phyloP scores from a whole-genome alignment of 2,888 invertebrate genomes.

The Epirrhoe tristata region DNA sequence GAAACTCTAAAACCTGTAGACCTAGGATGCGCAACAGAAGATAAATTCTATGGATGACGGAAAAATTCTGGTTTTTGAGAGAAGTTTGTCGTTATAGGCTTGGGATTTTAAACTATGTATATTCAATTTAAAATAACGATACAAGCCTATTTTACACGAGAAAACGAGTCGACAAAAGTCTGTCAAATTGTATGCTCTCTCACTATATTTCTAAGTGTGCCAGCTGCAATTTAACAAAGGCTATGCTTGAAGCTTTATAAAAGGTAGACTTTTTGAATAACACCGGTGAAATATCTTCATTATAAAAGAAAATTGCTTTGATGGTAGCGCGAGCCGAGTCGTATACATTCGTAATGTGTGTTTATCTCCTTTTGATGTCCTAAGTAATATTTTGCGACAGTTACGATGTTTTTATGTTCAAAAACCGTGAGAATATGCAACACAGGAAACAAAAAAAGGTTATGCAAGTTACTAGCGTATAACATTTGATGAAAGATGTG shows the following conservation, averaged over 20 bases:
- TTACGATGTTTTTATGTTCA: constrained; percentile 19
- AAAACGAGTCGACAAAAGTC: no score
- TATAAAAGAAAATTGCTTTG: constrained; percentile 55
- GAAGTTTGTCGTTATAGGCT: no score
- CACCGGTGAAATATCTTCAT: constrained; percentile 53
- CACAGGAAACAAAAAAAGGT: background rate
- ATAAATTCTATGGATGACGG: no score
- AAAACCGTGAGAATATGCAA: background rate
- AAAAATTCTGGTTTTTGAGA: no score
- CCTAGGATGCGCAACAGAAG: no score
- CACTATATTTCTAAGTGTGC: constrained; percentile 10
- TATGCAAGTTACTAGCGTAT: background rate
- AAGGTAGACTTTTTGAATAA: constrained; percentile 51
- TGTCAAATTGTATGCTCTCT: no score
- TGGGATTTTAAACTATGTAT: no score
- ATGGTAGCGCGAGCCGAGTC: constrained; percentile 30
- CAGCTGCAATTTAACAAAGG: background rate
- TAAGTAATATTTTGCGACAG: constrained; percentile 15
- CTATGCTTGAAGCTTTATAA: constrained; percentile 38
- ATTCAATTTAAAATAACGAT: no score
- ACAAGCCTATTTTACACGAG: no score
- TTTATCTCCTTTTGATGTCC: constrained; percentile 28
- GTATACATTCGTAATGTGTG: constrained; percentile 32
- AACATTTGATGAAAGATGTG: background rate
- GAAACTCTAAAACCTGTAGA: no score